These are phyloP conservation scores for Molothrus aeneus DNA, from an alignment of 2,797 vertebrate species.

Conservation along the genomic window DNA sequence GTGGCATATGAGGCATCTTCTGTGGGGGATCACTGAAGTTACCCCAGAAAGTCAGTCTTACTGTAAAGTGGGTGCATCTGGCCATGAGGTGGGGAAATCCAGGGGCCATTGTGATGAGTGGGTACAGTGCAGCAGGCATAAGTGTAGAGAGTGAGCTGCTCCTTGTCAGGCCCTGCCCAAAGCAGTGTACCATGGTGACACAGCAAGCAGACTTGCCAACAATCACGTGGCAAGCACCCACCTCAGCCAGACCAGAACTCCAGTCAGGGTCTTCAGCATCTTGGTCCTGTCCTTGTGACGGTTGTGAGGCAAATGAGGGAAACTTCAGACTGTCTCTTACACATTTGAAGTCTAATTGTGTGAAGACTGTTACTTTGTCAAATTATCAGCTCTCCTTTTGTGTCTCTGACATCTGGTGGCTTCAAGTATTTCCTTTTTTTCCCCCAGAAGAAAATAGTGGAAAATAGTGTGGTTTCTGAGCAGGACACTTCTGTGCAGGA, in stretches of 20 bases:
- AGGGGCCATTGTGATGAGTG: background rate
- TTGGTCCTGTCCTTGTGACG: background rate
- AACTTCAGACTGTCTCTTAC: background rate
- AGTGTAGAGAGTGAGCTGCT: background rate
- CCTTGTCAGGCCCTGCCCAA: background rate
- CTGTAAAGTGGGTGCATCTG: background rate
- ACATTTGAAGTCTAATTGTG: background rate
- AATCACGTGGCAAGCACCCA: background rate
- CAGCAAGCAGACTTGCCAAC: background rate
- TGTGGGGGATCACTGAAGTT: background rate
- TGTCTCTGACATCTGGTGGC: background rate
- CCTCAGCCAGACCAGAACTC: background rate
- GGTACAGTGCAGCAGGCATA: background rate
- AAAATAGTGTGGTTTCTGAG: background rate
- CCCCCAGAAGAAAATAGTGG: background rate
- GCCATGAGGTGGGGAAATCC: background rate
- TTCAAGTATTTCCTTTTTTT: background rate
- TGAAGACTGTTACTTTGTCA: background rate
- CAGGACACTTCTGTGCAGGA: accelerated
- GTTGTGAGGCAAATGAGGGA: background rate
- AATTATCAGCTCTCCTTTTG: background rate
- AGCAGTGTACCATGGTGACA: background rate
- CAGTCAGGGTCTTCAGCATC: background rate
- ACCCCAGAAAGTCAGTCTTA: background rate
- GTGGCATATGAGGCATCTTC: background rate